phyloP scores from a whole-genome alignment of 2,113 vertebrate genomes.

The Hippocampus abdominalis region DNA sequence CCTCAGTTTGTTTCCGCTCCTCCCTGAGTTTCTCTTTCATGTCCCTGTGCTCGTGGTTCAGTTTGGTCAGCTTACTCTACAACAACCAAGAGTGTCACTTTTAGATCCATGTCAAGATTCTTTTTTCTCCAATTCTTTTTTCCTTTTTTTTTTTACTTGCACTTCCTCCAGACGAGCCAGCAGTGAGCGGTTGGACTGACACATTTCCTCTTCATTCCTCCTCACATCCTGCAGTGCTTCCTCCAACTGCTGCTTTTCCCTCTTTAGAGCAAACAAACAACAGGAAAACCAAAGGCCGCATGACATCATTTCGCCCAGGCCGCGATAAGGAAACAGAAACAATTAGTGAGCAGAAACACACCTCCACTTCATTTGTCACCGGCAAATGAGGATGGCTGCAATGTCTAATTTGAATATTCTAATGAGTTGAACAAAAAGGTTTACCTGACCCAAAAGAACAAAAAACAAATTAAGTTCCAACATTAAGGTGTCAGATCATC shows the following conservation, averaged over 20 bases:
- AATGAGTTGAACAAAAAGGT: neutral
- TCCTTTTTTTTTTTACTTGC: constrained; percentile 68
- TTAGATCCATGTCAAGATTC: neutral
- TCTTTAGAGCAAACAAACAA: constrained; percentile 59
- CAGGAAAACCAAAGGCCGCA: neutral
- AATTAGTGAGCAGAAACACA: neutral
- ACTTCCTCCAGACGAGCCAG: constrained; percentile 76
- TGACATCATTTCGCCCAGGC: neutral
- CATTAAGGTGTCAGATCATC: too few species aligned
- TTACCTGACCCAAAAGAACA: neutral
- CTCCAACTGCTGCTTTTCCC: constrained; percentile 77
- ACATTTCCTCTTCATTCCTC: constrained; percentile 76
- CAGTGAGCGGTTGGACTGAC: constrained; percentile 69
- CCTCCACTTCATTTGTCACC: neutral
- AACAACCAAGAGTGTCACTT: neutral
- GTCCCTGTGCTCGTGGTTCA: constrained; percentile 80
- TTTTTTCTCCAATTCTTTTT: neutral
- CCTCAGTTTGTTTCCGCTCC: constrained; percentile 81
- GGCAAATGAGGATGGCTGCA: neutral
- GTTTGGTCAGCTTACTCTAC: constrained; percentile 75
- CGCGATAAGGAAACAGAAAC: neutral
- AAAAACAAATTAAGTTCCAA: too few species aligned
- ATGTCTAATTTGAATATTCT: neutral
- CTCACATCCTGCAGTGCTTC: constrained; percentile 69
- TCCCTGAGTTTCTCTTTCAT: constrained; percentile 81